A percentile compares a stretch with the other conserved stretches of the same genome.
phyloP scores from a whole-genome alignment of 1,140 invertebrate species.

The Caenorhabditis latens region DNA sequence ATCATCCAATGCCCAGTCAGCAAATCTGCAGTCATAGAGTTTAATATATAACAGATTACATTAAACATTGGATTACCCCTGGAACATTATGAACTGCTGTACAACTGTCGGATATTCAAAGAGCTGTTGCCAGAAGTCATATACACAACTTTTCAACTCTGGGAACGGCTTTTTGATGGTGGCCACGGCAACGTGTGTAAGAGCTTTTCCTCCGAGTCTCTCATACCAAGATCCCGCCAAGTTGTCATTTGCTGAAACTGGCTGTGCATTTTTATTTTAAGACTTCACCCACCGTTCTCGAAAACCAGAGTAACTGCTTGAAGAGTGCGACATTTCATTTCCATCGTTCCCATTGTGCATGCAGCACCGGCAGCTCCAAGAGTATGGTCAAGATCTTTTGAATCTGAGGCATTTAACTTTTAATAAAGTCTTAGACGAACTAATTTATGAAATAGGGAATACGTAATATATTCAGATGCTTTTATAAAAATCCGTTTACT shows the following conservation, averaged over 20 bases:
- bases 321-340: constrained; percentile 28
- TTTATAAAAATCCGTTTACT: too few species aligned
- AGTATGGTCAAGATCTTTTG: not conserved
- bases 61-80: not conserved
- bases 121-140: constrained; percentile 43
- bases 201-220: constrained; percentile 2
- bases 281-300: not conserved
- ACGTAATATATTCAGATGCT: too few species aligned
- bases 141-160: constrained; percentile 4
- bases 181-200: not conserved
- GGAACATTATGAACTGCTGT: not conserved
- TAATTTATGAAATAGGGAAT: too few species aligned
- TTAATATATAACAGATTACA: too few species aligned
- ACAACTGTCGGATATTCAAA: constrained; percentile 1
- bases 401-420: not conserved
- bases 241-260: not conserved
- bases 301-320: constrained; percentile 29
- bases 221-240: constrained; percentile 11
- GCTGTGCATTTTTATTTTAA: too few species aligned
- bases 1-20: constrained; percentile 18
- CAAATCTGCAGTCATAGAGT: not conserved
- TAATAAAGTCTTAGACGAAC: too few species aligned
- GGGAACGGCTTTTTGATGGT: constrained; percentile 13
- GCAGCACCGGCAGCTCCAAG: constrained; percentile 3
- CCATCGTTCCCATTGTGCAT: constrained; percentile 19